Conservation (phyloP, 2,113 vertebrate genomes). For the Eudyptes chrysolophus region DNA sequence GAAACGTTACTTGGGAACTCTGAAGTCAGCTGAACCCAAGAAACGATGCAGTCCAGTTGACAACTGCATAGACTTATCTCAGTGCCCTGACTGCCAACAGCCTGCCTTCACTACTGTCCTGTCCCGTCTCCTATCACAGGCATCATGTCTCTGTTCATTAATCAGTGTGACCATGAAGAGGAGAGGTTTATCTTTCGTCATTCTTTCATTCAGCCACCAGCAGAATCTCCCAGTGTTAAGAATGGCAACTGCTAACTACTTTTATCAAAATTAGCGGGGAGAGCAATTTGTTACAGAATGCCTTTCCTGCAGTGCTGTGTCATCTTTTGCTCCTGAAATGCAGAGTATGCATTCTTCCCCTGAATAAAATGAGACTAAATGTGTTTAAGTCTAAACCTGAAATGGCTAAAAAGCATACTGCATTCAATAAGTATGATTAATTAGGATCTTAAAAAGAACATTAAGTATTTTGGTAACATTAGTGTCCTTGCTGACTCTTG, state of each 20-base stretch:
- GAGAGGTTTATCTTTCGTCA: neutral
- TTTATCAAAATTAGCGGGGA: neutral
- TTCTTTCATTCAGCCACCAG: neutral
- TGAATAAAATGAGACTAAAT: neutral
- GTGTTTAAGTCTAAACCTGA: neutral
- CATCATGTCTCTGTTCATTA: neutral
- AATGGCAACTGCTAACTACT: neutral
- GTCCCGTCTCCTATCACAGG: neutral
- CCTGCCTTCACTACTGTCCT: neutral
- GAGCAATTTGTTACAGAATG: fast-evolving
- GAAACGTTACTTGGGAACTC: neutral
- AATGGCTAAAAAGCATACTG: slow-evolving; percentile 11
- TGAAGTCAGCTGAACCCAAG: neutral
- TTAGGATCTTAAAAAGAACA: neutral
- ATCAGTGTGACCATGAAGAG: neutral
- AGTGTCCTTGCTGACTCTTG: slow-evolving; percentile 20
- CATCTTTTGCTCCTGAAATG: slow-evolving; percentile 1
- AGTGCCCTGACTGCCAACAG: neutral
- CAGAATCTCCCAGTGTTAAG: neutral
- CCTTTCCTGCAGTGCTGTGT: neutral
- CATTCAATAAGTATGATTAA: slow-evolving; percentile 13
- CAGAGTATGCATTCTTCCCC: neutral
- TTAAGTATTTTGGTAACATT: slow-evolving; percentile 17
- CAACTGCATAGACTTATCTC: neutral
- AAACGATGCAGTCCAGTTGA: neutral